These are phyloP conservation scores for Drosophila tristis DNA, from an alignment of 1,140 invertebrate species.

Conservation along the genomic window DNA sequence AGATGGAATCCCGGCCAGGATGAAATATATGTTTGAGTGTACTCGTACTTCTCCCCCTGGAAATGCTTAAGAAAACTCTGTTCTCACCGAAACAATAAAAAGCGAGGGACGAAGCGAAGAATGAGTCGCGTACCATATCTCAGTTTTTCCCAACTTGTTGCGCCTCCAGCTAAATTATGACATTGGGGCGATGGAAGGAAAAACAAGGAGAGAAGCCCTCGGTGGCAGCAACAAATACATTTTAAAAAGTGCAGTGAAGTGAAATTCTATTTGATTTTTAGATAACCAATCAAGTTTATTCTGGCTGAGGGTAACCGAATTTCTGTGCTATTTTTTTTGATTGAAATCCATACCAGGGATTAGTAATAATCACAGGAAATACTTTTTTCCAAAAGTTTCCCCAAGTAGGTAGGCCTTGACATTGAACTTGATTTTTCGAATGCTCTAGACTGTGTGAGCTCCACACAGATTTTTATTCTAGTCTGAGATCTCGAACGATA, in stretches of 20 bases:
- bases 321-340: too few relatives aligned
- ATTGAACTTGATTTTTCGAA: background rate
- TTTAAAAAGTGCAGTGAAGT: slow-evolving; percentile 58
- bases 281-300: background rate
- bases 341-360: too few relatives aligned
- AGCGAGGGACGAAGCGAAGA: slow-evolving; percentile 14
- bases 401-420: slow-evolving; percentile 21
- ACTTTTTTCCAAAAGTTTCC: background rate
- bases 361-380: too few relatives aligned
- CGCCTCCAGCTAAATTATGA: slow-evolving; percentile 55
- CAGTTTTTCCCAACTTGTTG: slow-evolving; percentile 46
- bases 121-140: slow-evolving; percentile 15
- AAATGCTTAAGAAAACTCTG: slow-evolving; percentile 45
- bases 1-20: slow-evolving; percentile 22
- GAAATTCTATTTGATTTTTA: slow-evolving; percentile 53
- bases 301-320: too few relatives aligned
- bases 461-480: slow-evolving; percentile 31
- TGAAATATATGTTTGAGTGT: slow-evolving; percentile 34
- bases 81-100: slow-evolving; percentile 33
- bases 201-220: slow-evolving; percentile 3
- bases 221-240: slow-evolving; percentile 29
- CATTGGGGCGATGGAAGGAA: slow-evolving; percentile 14
- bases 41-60: slow-evolving; percentile 12
- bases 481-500: slow-evolving; percentile 22
- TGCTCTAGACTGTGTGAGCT: too few relatives aligned